Evolutionary conservation across 2,797 vertebrate species (phyloP).

Genomic region (Botia almorhae): DNA sequence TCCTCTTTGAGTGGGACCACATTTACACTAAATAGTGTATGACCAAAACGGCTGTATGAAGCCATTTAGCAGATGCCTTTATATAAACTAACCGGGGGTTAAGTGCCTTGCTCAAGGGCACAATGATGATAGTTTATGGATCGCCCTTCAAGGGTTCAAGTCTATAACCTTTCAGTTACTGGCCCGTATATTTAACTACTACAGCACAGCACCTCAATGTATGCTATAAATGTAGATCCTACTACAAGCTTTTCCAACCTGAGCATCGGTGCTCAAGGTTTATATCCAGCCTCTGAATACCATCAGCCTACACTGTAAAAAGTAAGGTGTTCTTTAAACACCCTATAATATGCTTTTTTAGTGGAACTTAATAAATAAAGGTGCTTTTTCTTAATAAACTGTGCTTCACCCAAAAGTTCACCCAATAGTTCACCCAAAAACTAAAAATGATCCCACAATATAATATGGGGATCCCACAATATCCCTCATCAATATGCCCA

Average conservation of each 20-base stretch:
- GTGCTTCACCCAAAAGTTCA: too few relatives aligned
- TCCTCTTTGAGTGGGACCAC: not conserved
- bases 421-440: too few relatives aligned
- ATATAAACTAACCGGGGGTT: not conserved
- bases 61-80: not conserved
- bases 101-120: slow-evolving; percentile 6
- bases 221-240: not conserved
- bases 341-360: too few relatives aligned
- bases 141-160: not conserved
- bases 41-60: not conserved
- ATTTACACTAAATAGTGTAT: not conserved
- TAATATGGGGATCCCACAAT: too few relatives aligned
- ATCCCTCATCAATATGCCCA: too few relatives aligned
- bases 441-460: too few relatives aligned
- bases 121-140: slow-evolving; percentile 9
- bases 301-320: too few relatives aligned
- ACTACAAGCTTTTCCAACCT: not conserved
- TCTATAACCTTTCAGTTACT: not conserved
- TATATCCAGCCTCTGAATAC: too few relatives aligned
- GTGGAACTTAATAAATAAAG: too few relatives aligned
- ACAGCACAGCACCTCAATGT: not conserved
- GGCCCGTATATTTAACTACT: not conserved
- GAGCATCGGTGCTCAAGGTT: too few relatives aligned
- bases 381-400: too few relatives aligned
- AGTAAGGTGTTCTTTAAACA: too few relatives aligned